phyloP scores from a whole-genome alignment of 2,888 invertebrate genomes.

The Trachelus tabidus region DNA sequence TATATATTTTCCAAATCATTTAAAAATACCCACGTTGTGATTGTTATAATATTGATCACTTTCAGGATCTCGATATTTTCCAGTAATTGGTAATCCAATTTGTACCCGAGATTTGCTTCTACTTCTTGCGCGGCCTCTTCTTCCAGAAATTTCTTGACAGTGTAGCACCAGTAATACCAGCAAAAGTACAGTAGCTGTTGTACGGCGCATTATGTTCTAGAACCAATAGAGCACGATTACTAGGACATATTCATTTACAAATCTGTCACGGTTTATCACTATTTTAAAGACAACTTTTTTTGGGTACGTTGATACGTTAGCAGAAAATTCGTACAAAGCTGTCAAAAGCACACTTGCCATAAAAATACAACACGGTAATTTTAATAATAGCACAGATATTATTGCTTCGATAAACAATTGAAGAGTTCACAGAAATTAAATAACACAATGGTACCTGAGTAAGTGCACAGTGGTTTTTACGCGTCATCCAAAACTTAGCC shows the following conservation, averaged over 20 bases:
- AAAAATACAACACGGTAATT: neutral
- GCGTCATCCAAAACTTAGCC: neutral
- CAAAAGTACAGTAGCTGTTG: conserved; percentile 57
- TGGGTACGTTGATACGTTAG: neutral
- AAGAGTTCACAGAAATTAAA: neutral
- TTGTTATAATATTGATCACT: conserved; percentile 93
- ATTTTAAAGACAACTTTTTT: neutral
- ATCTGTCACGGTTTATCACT: neutral
- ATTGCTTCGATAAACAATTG: neutral
- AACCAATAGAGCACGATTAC: neutral
- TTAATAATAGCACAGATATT: neutral
- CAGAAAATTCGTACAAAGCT: neutral
- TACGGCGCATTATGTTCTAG: conserved; percentile 14
- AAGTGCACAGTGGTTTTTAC: neutral
- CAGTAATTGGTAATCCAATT: conserved; percentile 88
- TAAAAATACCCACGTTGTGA: conserved; percentile 76
- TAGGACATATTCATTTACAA: neutral
- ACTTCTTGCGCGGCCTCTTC: conserved; percentile 78
- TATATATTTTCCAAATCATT: neutral
- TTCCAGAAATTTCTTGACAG: conserved; percentile 64
- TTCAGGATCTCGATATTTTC: conserved; percentile 89
- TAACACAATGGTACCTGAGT: neutral
- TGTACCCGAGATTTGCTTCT: conserved; percentile 85
- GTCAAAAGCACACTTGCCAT: neutral
- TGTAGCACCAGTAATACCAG: conserved; percentile 62